Evolutionary conservation across 2,113 vertebrate species (phyloP), one percentile per base, ranked within the genome.

Genomic region (Tenrec ecaudatus): DNA sequence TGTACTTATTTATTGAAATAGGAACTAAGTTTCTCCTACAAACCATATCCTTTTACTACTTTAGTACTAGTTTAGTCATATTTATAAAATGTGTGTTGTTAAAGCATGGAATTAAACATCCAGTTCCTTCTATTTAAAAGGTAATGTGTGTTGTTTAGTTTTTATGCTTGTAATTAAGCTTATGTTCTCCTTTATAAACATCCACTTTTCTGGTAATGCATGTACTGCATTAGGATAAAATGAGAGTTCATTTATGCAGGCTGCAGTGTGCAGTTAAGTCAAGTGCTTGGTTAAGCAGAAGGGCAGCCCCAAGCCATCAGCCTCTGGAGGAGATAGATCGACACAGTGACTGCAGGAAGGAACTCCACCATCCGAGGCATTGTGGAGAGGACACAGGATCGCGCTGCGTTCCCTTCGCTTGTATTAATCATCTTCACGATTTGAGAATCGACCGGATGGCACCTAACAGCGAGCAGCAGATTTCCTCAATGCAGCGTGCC

Each of bases 71-170:
- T 6, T 3, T 33, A 25, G 60, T 62, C 22, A 81, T 22, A 80
- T 88, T 91, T 83, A 47, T 40, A 66, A 73, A 83, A 90, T 31
- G 36, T 87, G 60, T 27, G 11, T 43, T 27, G 11, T 43, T 1
- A 20, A 20, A 38, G 22, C 5, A 38, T 87, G 29, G 82, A 94
- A 80, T 84, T 58, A 79, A 79, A 90, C 68, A 82, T 94, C 31
- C 83, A n/a, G 68, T 19, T 88, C 12, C 43, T 68, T 78, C 38
- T 11, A 75, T 7, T 83, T 82, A 58, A 6, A 58, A 75, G 66
- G 38, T 36, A 82, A 83, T 68, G 57, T 36, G 53, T 11, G 12
- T 17, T 25, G 80, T 86, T 89, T 71, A 79, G 31, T 86, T 92
- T 94, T 82, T 27, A 66, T 58, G 62, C 5, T 90, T 64, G 31